These are phyloP conservation scores for Sylvietta virens DNA, from an alignment of 2,113 vertebrate species.

Conservation along the genomic window DNA sequence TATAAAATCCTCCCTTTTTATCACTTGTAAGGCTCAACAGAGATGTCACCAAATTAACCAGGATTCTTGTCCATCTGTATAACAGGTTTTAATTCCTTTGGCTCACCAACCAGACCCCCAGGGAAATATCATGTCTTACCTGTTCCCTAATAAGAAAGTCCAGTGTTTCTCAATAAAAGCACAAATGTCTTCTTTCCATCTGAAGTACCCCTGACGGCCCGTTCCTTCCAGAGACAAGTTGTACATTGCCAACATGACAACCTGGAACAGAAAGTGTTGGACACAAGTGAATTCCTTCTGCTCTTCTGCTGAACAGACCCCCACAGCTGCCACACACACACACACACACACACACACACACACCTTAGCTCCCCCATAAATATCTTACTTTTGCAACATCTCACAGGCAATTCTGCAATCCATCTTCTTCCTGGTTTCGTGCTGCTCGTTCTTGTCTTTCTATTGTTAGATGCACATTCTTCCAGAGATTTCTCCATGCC, in stretches of 20 bases:
- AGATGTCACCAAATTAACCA: neutral
- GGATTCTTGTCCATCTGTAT: neutral
- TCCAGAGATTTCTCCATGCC: neutral
- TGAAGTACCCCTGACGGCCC: slow-evolving; percentile 95
- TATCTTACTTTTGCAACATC: slow-evolving; percentile 2
- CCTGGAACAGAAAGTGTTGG: slow-evolving; percentile 71
- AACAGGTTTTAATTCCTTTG: neutral
- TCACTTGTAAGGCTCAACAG: neutral
- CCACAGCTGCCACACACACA: neutral
- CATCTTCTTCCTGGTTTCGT: neutral
- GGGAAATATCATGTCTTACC: slow-evolving; percentile 63
- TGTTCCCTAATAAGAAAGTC: slow-evolving; percentile 90
- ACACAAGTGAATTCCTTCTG: neutral
- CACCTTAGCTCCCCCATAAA: neutral
- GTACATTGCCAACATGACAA: slow-evolving; percentile 99
- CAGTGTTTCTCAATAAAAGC: slow-evolving; percentile 97
- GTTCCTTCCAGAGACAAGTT: slow-evolving; percentile 97
- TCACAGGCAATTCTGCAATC: neutral
- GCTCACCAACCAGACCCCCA: neutral
- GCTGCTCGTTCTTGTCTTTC: neutral
- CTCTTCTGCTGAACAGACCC: neutral
- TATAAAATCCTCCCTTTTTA: neutral
- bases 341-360: neutral
- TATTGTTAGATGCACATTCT: slow-evolving; percentile 2
- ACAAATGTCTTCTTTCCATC: slow-evolving; percentile 99